These are phyloP conservation scores for Sigmodon hispidus DNA, from an alignment of 2,113 vertebrate species.

Conservation along the genomic window DNA sequence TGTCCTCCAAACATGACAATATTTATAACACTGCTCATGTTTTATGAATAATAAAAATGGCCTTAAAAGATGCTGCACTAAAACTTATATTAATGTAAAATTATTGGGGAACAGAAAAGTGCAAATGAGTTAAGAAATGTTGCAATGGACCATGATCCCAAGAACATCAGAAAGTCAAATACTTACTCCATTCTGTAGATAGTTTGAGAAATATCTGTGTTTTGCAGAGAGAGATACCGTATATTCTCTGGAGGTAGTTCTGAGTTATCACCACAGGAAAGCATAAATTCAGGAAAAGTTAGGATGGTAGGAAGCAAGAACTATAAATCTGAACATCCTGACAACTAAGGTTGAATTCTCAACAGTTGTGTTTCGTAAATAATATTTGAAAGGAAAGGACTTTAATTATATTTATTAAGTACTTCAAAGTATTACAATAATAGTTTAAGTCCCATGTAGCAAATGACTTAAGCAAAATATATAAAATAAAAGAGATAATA, in stretches of 20 bases:
- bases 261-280: constrained; percentile 71
- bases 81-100: constrained; percentile 62
- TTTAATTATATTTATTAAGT: constrained; percentile 62
- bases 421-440: constrained; percentile 24
- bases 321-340: constrained; percentile 69
- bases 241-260: constrained; percentile 57
- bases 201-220: constrained; percentile 59
- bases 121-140: constrained; percentile 46
- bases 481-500: constrained; percentile 34
- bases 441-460: neutral
- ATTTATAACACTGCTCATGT: constrained; percentile 60
- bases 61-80: constrained; percentile 54
- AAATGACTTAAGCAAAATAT: constrained; percentile 16
- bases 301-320: constrained; percentile 39
- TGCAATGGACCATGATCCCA: neutral
- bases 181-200: constrained; percentile 29
- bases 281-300: constrained; percentile 69
- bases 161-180: constrained; percentile 33
- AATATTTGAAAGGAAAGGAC: constrained; percentile 46
- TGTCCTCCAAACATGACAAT: constrained; percentile 36
- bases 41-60: constrained; percentile 70
- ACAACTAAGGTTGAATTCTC: constrained; percentile 67
- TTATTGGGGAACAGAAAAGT: constrained; percentile 52
- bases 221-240: constrained; percentile 51
- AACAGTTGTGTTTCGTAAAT: constrained; percentile 49